phyloP scores from a whole-genome alignment of 2,888 invertebrate genomes.

The Drosophila lutescens region DNA sequence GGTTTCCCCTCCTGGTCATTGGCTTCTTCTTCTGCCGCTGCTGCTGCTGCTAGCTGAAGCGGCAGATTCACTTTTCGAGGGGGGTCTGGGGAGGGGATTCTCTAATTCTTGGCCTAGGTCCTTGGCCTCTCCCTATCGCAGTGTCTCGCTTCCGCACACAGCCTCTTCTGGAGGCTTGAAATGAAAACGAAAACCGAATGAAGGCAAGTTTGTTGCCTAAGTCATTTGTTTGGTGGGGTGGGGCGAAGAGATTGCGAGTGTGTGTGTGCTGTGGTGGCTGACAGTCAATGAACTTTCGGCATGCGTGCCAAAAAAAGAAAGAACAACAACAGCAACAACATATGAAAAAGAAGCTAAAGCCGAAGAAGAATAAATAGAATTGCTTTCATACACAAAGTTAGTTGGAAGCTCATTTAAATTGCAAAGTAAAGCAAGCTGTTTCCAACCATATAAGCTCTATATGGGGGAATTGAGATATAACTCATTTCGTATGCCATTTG shows the following conservation, averaged over 20 bases:
- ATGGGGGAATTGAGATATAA: constrained; percentile 38
- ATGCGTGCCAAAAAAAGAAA: constrained; percentile 55
- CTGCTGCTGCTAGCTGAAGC: constrained; percentile 54
- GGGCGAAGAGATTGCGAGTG: constrained; percentile 2
- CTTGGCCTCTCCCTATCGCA: constrained; percentile 32
- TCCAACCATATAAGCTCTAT: constrained; percentile 3
- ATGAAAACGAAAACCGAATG: constrained; percentile 81
- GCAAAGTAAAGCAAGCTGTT: constrained; percentile 48
- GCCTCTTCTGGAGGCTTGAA: constrained; percentile 51
- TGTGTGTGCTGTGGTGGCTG: constrained; percentile 1
- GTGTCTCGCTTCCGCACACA: constrained; percentile 38
- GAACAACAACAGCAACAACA: constrained; percentile 24
- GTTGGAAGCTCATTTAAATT: constrained; percentile 60
- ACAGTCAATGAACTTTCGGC: constrained; percentile 63
- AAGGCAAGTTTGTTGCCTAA: constrained; percentile 77
- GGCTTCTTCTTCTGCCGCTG: constrained; percentile 33
- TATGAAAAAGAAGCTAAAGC: constrained; percentile 6
- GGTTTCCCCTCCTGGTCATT: constrained; percentile 58
- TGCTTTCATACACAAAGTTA: constrained; percentile 25
- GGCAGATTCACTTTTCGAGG: constrained; percentile 80
- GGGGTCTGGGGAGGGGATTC: constrained; percentile 25
- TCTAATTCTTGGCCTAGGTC: constrained; percentile 39
- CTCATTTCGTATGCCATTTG: constrained; percentile 44
- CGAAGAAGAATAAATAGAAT: constrained; percentile 22
- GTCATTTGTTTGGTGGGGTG: constrained; percentile 67